Base-by-base conservation (phyloP, 2,888 invertebrate genomes). In the Dryococelus australis region DNA sequence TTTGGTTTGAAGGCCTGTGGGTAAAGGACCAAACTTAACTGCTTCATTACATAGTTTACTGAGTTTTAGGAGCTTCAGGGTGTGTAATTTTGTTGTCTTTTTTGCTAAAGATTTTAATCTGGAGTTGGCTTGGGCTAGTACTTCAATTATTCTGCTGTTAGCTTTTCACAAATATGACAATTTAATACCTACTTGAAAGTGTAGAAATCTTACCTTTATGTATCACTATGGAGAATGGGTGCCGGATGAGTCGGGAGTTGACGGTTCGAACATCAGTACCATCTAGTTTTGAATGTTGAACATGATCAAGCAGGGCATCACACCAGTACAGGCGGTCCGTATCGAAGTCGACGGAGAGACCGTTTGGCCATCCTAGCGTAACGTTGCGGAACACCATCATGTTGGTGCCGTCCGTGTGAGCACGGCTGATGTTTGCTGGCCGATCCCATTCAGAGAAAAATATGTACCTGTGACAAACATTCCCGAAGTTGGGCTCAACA, bases 361-460 rank as follows among this genome's bases (percentile, higher is more conserved):
- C 99, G 92, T 99, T 99, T 0, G 99, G 99, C 99, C 99, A 99
- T 5, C 99, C 99, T 0, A 99, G 94, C 0, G 98, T 97, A 0
- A 98, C 95, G 91, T 98, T 97, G 90, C 96, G 96, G 91, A 99
- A 99, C 0, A 98, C 97, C 5, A 97, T 93, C 28, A 98, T 93
- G 90, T 97, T 97, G 0, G 95, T 96, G 2, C 99, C 99, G 91
- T 99, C 99, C 0, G 97, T 95, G 90, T 96, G 96, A 0, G 98
- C 98, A 90, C 99, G 94, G 88, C 98, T 98, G 89, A 99, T 99
- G 92, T 99, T 99, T 0, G 99, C 99, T 0, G 99, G 99, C 6
- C 98, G 95, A 91, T 98, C 98, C 97, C 99, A 98, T 92, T 99
- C 99, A 0, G 98, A 97, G 94, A 97, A 99, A 93, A 98, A 99